phyloP scores from a whole-genome alignment of 2,888 invertebrate genomes.

The Caenorhabditis afra region DNA sequence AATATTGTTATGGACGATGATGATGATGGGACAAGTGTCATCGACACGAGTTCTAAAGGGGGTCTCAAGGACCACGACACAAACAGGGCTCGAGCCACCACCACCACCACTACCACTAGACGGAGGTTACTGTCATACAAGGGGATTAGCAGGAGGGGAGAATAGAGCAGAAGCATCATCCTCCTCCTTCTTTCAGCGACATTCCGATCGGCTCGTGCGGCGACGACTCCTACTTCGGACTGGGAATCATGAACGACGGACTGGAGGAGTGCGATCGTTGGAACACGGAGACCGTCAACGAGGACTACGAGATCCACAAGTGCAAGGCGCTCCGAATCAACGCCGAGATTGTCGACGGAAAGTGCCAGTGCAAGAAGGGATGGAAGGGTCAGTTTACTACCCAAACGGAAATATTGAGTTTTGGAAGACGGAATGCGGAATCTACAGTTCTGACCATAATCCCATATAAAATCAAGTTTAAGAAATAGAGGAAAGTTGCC shows the following conservation, averaged over 20 bases:
- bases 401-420: too few relatives aligned
- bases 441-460: too few relatives aligned
- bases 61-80: constrained; percentile 38
- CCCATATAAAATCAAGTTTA: too few relatives aligned
- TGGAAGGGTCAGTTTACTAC: constrained; percentile 75
- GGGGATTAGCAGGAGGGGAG: too few relatives aligned
- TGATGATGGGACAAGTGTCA: constrained; percentile 45
- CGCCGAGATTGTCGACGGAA: constrained; percentile 56
- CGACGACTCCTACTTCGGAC: constrained; percentile 65
- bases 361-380: constrained; percentile 71
- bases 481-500: too few relatives aligned
- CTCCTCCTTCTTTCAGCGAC: constrained; percentile 47
- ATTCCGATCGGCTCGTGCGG: constrained; percentile 66
- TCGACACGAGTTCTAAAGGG: constrained; percentile 44
- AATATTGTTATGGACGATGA: constrained; percentile 40
- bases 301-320: constrained; percentile 74
- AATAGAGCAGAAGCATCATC: too few relatives aligned
- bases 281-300: constrained; percentile 62
- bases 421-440: too few relatives aligned
- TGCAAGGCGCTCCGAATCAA: constrained; percentile 75
- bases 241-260: constrained; percentile 73
- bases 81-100: constrained; percentile 26
- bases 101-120: too few relatives aligned
- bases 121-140: too few relatives aligned
- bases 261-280: constrained; percentile 76